Conservation (phyloP, 2,113 vertebrate species). For the Struthidea cinerea region DNA sequence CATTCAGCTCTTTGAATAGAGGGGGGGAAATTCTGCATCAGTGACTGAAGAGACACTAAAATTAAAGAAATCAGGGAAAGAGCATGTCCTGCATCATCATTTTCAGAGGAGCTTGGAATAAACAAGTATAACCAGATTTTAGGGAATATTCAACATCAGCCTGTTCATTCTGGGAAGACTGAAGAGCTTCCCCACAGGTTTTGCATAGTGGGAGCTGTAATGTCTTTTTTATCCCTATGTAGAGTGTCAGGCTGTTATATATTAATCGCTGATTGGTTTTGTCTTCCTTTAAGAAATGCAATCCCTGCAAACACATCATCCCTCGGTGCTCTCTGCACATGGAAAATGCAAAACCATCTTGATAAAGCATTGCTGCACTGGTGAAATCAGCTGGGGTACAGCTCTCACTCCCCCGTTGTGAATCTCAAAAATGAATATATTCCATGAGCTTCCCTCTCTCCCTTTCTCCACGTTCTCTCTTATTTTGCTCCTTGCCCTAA, state of each 20-base stretch:
- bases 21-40: neutral
- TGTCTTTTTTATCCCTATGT: neutral
- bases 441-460: neutral
- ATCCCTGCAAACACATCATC: neutral
- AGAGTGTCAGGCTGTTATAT: constrained; percentile 7
- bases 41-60: neutral
- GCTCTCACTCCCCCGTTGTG: neutral
- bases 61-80: neutral
- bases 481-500: neutral
- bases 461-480: neutral
- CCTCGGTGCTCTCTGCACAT: rapidly evolving
- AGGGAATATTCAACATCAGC: neutral
- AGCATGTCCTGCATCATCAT: neutral
- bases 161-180: neutral
- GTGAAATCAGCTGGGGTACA: neutral
- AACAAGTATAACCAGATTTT: neutral
- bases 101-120: neutral
- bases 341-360: neutral
- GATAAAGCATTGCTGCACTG: neutral
- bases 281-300: constrained; percentile 16
- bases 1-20: neutral
- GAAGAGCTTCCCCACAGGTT: neutral
- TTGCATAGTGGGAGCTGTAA: neutral
- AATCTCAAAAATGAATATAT: neutral
- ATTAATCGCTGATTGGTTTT: neutral